These are phyloP conservation scores for Thymelicus sylvestris DNA, from an alignment of 2,888 invertebrate genomes.

Conservation along the genomic window DNA sequence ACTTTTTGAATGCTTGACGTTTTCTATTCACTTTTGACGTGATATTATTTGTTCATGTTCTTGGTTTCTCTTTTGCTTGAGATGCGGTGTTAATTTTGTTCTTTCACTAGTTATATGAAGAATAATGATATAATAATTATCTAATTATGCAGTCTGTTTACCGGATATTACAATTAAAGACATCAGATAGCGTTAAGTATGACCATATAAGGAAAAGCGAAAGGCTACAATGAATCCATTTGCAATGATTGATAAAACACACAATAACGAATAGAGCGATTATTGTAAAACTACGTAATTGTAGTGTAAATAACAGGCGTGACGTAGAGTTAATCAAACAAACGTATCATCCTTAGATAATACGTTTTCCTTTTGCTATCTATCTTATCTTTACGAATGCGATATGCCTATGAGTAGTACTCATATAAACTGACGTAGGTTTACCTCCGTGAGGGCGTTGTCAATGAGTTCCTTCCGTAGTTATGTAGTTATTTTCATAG, in stretches of 20 bases:
- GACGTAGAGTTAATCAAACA: conserved; percentile 41
- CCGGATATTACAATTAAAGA: too few relatives aligned
- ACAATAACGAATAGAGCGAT: conserved; percentile 16
- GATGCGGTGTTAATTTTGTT: too few relatives aligned
- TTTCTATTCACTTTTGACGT: too few relatives aligned
- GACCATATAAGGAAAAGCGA: background rate
- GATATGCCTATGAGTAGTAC: background rate
- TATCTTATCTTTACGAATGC: conserved; percentile 30
- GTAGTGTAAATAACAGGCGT: conserved; percentile 42
- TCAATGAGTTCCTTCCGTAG: conserved; percentile 5
- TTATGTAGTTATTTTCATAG: background rate
- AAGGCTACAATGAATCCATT: background rate
- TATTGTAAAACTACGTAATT: conserved; percentile 43
- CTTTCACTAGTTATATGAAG: too few relatives aligned
- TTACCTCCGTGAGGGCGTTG: conserved; percentile 13
- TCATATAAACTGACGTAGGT: conserved; percentile 18
- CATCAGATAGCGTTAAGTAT: background rate
- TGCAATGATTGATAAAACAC: background rate
- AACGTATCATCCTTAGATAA: conserved; percentile 38
- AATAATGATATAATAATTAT: too few relatives aligned
- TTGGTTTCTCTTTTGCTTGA: too few relatives aligned
- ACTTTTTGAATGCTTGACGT: too few relatives aligned
- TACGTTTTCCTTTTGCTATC: conserved; percentile 14
- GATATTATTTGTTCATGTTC: too few relatives aligned
- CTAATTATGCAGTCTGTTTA: too few relatives aligned